These are phyloP conservation scores for Drosophila seguyi DNA, from an alignment of 1,140 invertebrate species.

Conservation along the genomic window DNA sequence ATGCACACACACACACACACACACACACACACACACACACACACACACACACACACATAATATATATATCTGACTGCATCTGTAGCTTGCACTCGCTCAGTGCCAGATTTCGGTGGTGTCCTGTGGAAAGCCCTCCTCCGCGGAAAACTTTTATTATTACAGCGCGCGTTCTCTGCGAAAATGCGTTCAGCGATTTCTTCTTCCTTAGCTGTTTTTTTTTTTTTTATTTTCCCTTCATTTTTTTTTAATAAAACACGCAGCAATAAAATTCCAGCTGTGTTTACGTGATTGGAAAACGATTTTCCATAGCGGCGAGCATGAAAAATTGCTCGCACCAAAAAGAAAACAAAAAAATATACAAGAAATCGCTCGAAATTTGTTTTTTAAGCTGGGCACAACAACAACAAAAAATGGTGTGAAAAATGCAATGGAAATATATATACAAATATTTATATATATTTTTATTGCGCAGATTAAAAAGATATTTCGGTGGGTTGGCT, in stretches of 20 bases:
- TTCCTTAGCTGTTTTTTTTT: slow-evolving; percentile 31
- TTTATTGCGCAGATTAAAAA: slow-evolving; percentile 72
- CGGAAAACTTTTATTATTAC: slow-evolving; percentile 78
- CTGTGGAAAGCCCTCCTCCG: slow-evolving; percentile 61
- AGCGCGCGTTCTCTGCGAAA: slow-evolving; percentile 54
- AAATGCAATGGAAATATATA: slow-evolving; percentile 27
- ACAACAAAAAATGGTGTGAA: slow-evolving; percentile 56
- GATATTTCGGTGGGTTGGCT: slow-evolving; percentile 47
- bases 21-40: neutral
- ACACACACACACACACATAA: neutral
- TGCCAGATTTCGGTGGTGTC: slow-evolving; percentile 72
- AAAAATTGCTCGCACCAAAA: slow-evolving; percentile 55
- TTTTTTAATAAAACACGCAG: slow-evolving; percentile 70
- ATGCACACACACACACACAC: neutral
- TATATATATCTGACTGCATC: slow-evolving; percentile 19
- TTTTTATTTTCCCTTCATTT: slow-evolving; percentile 24
- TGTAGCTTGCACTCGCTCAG: slow-evolving; percentile 41
- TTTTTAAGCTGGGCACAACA: slow-evolving; percentile 24
- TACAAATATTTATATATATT: slow-evolving; percentile 52
- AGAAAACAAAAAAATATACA: slow-evolving; percentile 12
- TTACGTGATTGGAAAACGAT: slow-evolving; percentile 82
- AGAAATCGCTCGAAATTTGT: slow-evolving; percentile 27
- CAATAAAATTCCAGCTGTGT: slow-evolving; percentile 82
- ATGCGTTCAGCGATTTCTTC: slow-evolving; percentile 70
- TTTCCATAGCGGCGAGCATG: slow-evolving; percentile 72